Percentiles rank a stretch among this genome's conserved stretches.
phyloP scores from a whole-genome alignment of 2,888 invertebrate genomes.

The Homarus gammarus region DNA sequence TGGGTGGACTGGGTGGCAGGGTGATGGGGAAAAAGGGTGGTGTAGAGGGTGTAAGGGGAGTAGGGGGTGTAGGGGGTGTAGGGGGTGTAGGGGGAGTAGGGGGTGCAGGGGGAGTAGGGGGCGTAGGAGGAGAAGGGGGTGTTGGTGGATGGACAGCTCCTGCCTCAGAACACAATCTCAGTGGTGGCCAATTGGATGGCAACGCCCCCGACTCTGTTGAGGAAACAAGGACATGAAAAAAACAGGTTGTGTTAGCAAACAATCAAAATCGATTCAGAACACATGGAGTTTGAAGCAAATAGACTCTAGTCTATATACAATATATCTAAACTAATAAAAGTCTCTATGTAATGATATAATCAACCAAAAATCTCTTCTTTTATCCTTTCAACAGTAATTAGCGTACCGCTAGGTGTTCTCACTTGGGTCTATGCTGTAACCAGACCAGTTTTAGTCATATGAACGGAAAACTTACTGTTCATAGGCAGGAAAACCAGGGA shows the following conservation, averaged over 20 bases:
- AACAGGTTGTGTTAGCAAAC: background rate
- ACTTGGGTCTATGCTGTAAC: no score
- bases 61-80: background rate
- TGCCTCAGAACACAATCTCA: background rate
- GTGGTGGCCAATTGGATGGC: conserved; percentile 24
- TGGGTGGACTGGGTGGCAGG: conserved; percentile 15
- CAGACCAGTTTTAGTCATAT: no score
- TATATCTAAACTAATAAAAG: background rate
- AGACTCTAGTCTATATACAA: background rate
- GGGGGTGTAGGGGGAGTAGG: conserved; percentile 1
- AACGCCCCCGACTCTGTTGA: conserved; percentile 8
- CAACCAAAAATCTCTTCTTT: background rate
- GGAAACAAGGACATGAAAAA: background rate
- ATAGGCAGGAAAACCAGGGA: no score
- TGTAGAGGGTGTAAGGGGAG: background rate
- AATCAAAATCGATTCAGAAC: no score
- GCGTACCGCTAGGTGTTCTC: background rate
- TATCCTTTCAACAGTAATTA: background rate
- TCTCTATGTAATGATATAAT: background rate
- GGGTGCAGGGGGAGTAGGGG: background rate
- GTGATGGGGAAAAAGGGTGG: conserved; percentile 16
- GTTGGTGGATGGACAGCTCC: background rate
- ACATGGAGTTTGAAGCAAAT: background rate
- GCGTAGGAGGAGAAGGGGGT: background rate
- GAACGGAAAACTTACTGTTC: no score